Conservation (phyloP, 64 coral and sea anemone species). For the Montipora efflorescens region DNA sequence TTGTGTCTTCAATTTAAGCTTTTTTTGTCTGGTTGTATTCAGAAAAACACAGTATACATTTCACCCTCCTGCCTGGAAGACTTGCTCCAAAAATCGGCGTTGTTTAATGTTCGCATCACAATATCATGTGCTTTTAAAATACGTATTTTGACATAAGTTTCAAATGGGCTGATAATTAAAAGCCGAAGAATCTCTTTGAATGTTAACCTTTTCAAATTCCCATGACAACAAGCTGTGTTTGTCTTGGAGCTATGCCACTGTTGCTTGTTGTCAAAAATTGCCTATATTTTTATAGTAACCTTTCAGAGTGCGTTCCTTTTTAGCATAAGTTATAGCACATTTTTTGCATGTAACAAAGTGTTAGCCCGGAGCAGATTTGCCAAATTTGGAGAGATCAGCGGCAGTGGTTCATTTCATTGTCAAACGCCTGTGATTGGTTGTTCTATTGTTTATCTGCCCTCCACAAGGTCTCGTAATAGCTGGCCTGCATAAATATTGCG, state of each 20-base stretch:
- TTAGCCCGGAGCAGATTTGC: background rate
- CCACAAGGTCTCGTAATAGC: conserved; percentile 12
- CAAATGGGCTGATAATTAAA: no score
- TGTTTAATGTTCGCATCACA: no score
- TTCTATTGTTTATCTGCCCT: conserved; percentile 47
- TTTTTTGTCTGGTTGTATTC: no score
- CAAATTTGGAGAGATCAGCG: conserved; percentile 29
- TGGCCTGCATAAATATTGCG: conserved; percentile 17
- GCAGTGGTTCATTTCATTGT: background rate
- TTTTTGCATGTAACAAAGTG: background rate
- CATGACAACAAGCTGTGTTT: background rate
- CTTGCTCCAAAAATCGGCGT: no score
- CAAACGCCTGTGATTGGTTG: conserved; percentile 28
- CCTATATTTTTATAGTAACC: background rate
- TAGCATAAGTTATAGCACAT: background rate
- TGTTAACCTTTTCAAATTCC: background rate
- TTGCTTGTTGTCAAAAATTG: background rate
- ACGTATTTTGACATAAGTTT: no score
- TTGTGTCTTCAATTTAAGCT: no score
- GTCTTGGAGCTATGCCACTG: background rate
- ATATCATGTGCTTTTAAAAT: no score
- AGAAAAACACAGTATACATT: no score
- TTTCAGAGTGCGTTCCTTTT: background rate
- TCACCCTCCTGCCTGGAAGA: no score
- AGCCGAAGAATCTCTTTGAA: background rate